Evolutionary conservation across 2,888 invertebrate genomes (phyloP).

Genomic region (Tinea semifulvella): DNA sequence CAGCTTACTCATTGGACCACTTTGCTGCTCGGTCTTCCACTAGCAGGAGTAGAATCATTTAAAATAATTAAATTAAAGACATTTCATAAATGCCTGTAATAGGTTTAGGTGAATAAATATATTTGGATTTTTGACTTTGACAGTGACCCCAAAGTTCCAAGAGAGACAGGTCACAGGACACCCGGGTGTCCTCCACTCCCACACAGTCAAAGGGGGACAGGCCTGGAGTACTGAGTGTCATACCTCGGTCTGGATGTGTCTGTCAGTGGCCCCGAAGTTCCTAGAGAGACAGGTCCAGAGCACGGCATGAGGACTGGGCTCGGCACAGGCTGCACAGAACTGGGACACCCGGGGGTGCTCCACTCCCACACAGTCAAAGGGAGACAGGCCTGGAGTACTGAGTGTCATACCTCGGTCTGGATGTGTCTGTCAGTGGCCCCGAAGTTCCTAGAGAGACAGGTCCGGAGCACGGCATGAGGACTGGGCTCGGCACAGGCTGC

Average conservation of each 20-base stretch:
- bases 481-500: slow-evolving; percentile 96
- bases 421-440: slow-evolving; percentile 91
- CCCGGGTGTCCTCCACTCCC: not conserved
- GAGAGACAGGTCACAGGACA: not conserved
- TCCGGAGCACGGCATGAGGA: slow-evolving; percentile 92
- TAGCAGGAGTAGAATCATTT: too few relatives aligned
- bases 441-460: slow-evolving; percentile 92
- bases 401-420: slow-evolving; percentile 75
- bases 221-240: not conserved
- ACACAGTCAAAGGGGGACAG: too few relatives aligned
- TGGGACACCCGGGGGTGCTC: too few relatives aligned
- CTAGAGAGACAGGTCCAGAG: slow-evolving; percentile 90
- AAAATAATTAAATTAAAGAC: too few relatives aligned
- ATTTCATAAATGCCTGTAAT: too few relatives aligned
- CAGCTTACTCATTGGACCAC: too few relatives aligned
- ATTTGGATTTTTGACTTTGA: too few relatives aligned
- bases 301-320: slow-evolving; percentile 94
- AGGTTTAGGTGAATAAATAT: too few relatives aligned
- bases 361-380: too few relatives aligned
- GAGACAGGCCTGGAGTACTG: not conserved
- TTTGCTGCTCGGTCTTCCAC: too few relatives aligned
- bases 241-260: slow-evolving; percentile 7
- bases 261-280: slow-evolving; percentile 80
- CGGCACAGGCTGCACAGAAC: too few relatives aligned
- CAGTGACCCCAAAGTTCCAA: not conserved